These are phyloP conservation scores for Cryptophagus acutangulus DNA, from an alignment of 2,888 invertebrate species.

Conservation along the genomic window DNA sequence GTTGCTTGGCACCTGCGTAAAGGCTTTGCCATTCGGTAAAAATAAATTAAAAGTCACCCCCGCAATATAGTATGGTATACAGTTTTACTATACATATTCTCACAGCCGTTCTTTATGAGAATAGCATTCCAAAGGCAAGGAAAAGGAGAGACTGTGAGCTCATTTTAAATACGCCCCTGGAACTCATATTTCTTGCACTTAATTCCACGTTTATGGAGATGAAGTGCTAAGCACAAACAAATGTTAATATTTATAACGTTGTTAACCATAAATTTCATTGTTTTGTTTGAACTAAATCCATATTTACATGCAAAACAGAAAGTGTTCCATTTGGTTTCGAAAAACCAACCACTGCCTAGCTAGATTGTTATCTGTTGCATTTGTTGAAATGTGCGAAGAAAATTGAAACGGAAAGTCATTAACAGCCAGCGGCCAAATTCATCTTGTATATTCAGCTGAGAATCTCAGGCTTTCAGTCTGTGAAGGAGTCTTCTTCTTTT, in stretches of 20 bases:
- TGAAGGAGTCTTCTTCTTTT: too few species aligned
- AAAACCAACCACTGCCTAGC: too few species aligned
- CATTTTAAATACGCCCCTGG: conserved; percentile 30
- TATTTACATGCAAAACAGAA: too few species aligned
- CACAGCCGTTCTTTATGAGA: background rate
- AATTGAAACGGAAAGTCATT: too few species aligned
- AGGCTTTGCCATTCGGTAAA: conserved; percentile 26
- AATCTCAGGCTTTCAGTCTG: too few species aligned
- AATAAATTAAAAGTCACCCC: conserved; percentile 39
- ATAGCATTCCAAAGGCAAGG: background rate
- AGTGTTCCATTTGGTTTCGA: too few species aligned
- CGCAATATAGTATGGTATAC: conserved; percentile 4
- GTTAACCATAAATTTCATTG: conserved; percentile 13
- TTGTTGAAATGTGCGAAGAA: too few species aligned
- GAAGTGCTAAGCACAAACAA: conserved; percentile 32
- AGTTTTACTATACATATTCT: background rate
- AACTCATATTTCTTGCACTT: conserved; percentile 33
- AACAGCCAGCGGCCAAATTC: too few species aligned
- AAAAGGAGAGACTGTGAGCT: conserved; percentile 13
- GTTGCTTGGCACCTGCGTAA: conserved; percentile 26
- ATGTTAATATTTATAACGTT: conserved; percentile 30
- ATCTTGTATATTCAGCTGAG: too few species aligned
- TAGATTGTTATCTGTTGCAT: too few species aligned
- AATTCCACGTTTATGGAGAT: conserved; percentile 36
- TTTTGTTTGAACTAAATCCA: conserved; percentile 4